Base-by-base conservation (phyloP, 2,888 invertebrate species). In the Rhamphomyia laevipes region DNA sequence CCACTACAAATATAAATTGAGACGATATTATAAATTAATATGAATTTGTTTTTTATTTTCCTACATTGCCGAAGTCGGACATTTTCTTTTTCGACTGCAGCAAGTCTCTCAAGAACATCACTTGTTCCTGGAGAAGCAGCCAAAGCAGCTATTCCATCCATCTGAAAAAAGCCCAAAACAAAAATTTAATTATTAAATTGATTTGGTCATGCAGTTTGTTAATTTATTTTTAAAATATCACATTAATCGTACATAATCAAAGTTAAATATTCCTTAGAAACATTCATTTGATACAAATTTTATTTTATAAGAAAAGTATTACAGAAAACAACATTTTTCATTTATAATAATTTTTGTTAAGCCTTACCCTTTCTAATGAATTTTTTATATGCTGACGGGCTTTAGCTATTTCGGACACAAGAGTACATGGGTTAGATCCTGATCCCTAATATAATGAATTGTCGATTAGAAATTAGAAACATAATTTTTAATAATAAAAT, bases 391-490 rank as follows among this genome's bases (percentile, higher is more conserved):
- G 84, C 73, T 86, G 84, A 66, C 87, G 81, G 69, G 86, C 86
- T 76, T 85, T 88, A 66, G 86, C 87, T 67, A 89, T 85, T 77
- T 88, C 87, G 70, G 79, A 81, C 65, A 86, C 86, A 73, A 89
- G 77, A 62, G 82, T 79, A 63, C 79, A 78, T 54, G 60, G 62
- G 53, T 58, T 63, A 30, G 59, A 51, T 47, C 54, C 54, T 9
- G 56, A 38, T 2, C 53, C 56, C 54, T 53, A 45, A 10, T 33
- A 35, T 13, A 35, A 4, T 6, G 9, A 27, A 27, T 7, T n/a
- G n/a, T 9, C 4, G 23, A 2, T 7, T 27, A 27, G 4, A 27
- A 27, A 27, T 7, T 9, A 27, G 21, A 21, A 21, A 21, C 21
- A 21, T 21, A 21, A 21, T 21, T 21, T 21, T 21, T 6, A 21